Base-by-base conservation (phyloP, 2,888 invertebrate species). In the Hirudinaria manillensis region DNA sequence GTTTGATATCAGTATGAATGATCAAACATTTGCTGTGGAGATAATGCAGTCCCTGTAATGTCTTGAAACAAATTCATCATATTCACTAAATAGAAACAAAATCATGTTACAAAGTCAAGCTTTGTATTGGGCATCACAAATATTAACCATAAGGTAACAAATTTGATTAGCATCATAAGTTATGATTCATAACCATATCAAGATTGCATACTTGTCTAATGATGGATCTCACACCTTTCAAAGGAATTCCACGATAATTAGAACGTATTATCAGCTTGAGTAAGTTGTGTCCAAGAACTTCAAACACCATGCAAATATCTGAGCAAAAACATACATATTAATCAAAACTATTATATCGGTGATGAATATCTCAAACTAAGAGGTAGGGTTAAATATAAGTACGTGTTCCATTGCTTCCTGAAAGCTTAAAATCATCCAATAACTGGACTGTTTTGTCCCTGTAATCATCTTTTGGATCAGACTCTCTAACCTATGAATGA, bases 301-400 rank as follows among this genome's bases (percentile, higher is more conserved):
- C 95, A 87, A 99, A 97, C 81, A 97, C 97, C 97, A 98, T 98
- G 86, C 97, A 98, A 81, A 98, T 93, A 88, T 98, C 86, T 86
- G 79, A 75, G 34, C 36, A 32, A 68, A 32, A 68, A 34, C 36
- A 34, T 34, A n/a, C 1, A 13, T 13, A 6, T 68, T n/a, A 4
- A 7, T 6, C 21, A 55, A 29, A 38, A 56, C 72, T 10, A 27
- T 27, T 10, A 16, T 10, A 29, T n/a, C 36, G 10, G 16, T 36
- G 13, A 13, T 36, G 34, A 13, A 21, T 7, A 13, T 32, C 72
- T 16, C 0, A 55, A 13, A 4, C 24, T 24, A 29, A 4, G n/a
- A 72, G 16, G n/a, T n/a, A 24, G 16, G 24, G 24, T 53, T 34
- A 24, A 7, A 73, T 21, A 7, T 13, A 73, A 34, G 74, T 74